These are phyloP conservation scores for Drosophila meridiana DNA, from an alignment of 2,888 invertebrate genomes.

Conservation along the genomic window DNA sequence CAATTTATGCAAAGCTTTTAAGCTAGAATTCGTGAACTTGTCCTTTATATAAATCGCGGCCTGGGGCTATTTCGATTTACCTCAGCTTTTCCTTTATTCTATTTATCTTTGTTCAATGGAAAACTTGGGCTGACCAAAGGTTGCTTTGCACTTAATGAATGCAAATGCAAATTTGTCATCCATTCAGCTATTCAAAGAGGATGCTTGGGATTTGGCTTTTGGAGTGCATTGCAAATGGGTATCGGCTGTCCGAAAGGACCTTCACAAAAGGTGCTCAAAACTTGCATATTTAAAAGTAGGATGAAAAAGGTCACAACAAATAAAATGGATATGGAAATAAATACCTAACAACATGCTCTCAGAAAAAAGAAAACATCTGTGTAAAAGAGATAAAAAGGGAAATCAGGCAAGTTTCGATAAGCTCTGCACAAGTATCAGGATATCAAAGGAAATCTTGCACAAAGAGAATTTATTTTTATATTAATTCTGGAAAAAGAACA, in stretches of 20 bases:
- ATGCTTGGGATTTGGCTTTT: constrained; percentile 18
- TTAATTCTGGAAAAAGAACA: background rate
- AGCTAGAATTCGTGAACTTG: background rate
- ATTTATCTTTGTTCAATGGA: constrained; percentile 8
- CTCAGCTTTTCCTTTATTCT: background rate
- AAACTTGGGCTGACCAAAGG: constrained; percentile 4
- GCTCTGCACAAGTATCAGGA: background rate
- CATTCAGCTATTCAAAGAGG: constrained; percentile 13
- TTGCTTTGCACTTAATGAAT: constrained; percentile 25
- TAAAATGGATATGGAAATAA: constrained; percentile 4
- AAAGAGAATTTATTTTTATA: background rate
- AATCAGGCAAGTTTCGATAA: background rate
- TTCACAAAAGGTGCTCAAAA: constrained; percentile 8
- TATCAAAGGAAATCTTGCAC: constrained; percentile 1
- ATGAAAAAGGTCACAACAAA: constrained; percentile 10
- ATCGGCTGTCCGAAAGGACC: constrained; percentile 19
- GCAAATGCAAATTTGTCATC: constrained; percentile 25
- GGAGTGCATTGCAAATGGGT: constrained; percentile 34
- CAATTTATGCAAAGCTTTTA: constrained; percentile 1
- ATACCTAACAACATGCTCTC: background rate
- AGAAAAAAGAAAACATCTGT: background rate
- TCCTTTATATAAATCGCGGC: background rate
- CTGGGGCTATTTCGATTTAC: constrained; percentile 1
- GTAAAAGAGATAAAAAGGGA: background rate
- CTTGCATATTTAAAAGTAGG: constrained; percentile 6